A percentile compares a stretch with the other conserved stretches of the same genome.
Conservation (phyloP, 2,113 vertebrate species). For the Cavia porcellus region DNA sequence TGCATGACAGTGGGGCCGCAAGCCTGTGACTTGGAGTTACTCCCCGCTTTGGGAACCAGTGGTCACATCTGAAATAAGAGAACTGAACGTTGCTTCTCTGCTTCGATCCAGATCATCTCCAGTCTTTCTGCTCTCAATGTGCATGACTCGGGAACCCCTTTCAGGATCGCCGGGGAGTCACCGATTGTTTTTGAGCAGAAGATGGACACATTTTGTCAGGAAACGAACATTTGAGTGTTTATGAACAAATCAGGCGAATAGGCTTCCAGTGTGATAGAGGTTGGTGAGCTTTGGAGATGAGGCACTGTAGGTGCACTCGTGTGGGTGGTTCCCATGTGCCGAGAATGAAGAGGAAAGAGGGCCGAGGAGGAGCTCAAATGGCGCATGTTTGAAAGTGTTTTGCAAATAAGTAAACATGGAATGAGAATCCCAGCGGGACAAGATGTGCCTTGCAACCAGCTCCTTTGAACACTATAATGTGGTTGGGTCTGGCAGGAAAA, state of each 20-base stretch:
- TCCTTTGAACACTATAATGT: background rate
- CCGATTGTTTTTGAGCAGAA: background rate
- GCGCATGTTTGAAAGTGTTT: background rate
- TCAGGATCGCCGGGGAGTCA: background rate
- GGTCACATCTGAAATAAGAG: background rate
- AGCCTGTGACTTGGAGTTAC: background rate
- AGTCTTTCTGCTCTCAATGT: background rate
- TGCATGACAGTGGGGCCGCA: background rate
- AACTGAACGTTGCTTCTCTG: background rate
- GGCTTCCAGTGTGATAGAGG: background rate
- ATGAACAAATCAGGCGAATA: background rate
- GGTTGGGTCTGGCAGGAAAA: background rate
- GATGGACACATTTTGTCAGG: background rate
- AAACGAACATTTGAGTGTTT: background rate
- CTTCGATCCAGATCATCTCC: background rate
- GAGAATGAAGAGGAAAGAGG: background rate
- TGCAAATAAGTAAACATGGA: background rate
- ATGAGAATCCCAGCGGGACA: background rate
- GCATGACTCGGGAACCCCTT: background rate
- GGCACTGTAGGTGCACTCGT: no score
- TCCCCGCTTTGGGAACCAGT: background rate
- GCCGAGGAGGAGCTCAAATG: background rate
- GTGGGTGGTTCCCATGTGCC: background rate
- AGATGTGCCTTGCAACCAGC: background rate
- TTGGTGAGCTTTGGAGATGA: background rate